Conservation (phyloP, 2,888 invertebrate genomes). For the Lasioglossum marginatum region DNA sequence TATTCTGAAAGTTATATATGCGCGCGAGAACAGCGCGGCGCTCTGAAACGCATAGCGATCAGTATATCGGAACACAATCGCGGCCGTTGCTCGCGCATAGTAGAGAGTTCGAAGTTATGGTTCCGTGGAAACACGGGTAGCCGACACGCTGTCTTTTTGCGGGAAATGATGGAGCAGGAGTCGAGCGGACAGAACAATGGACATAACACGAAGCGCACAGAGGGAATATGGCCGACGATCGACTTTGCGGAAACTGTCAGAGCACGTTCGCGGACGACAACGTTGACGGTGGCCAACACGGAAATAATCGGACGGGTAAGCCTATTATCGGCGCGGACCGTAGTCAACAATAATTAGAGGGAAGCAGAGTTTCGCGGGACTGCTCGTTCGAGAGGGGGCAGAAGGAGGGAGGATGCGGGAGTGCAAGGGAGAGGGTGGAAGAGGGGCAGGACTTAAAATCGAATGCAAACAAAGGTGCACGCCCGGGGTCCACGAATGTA, state of each 20-base stretch:
- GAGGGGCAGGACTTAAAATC: slow-evolving; percentile 63
- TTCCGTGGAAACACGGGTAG: neutral
- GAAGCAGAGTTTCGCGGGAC: slow-evolving; percentile 55
- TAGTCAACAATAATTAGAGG: slow-evolving; percentile 70
- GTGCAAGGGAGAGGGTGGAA: neutral
- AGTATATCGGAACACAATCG: neutral
- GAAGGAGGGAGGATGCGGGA: neutral
- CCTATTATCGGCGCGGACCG: slow-evolving; percentile 62
- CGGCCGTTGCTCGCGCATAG: neutral
- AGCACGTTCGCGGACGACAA: slow-evolving; percentile 24
- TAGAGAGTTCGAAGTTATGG: neutral
- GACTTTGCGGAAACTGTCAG: slow-evolving; percentile 54
- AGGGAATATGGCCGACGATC: slow-evolving; percentile 46
- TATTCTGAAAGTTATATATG: neutral
- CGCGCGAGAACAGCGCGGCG: neutral
- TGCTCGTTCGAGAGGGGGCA: slow-evolving; percentile 20
- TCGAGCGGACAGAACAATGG: slow-evolving; percentile 52
- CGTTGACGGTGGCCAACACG: slow-evolving; percentile 40
- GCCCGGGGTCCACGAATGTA: slow-evolving; percentile 32
- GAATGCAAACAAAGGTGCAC: slow-evolving; percentile 60
- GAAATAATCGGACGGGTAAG: slow-evolving; percentile 64
- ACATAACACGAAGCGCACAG: slow-evolving; percentile 25
- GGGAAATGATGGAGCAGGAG: slow-evolving; percentile 20
- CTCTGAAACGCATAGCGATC: neutral
- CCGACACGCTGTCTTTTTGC: slow-evolving; percentile 26